These are phyloP conservation scores for Cololabis saira DNA, from an alignment of 2,113 vertebrate genomes.

Conservation along the genomic window DNA sequence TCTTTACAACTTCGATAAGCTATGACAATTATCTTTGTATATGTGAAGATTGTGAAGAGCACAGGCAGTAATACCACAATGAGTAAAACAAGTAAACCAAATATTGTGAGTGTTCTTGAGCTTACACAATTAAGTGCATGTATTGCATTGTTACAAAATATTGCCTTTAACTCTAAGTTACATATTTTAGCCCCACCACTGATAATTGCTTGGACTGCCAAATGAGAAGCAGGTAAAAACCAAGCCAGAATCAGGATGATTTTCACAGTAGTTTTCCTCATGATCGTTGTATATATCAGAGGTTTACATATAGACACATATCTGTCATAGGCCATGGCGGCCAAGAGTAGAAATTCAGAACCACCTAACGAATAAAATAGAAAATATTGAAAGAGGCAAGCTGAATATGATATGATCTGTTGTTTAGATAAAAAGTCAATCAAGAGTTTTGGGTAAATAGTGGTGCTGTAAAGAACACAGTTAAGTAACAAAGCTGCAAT, in stretches of 20 bases:
- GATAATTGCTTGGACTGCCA: not conserved
- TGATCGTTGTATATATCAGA: conserved; percentile 12
- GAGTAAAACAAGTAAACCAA: not conserved
- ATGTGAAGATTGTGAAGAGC: conserved; percentile 15
- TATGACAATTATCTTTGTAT: conserved; percentile 1
- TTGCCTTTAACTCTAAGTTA: conserved; percentile 8
- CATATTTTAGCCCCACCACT: conserved; percentile 1
- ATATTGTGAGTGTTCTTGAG: accelerated
- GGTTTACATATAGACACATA: conserved; percentile 29
- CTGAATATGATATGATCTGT: not conserved
- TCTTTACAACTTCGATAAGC: not conserved
- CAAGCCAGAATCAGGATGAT: conserved; percentile 14
- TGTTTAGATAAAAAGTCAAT: conserved; percentile 21
- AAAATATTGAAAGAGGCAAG: conserved; percentile 18
- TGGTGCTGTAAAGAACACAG: conserved; percentile 1
- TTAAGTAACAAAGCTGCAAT: conserved; percentile 20
- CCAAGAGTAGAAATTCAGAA: conserved; percentile 7
- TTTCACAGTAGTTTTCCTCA: conserved; percentile 16
- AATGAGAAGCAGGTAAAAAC: conserved; percentile 4
- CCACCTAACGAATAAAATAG: not conserved
- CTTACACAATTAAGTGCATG: not conserved
- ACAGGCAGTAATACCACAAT: accelerated
- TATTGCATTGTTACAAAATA: conserved; percentile 34
- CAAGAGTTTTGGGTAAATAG: not conserved
- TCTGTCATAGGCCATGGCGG: conserved; percentile 26